Base-by-base conservation (phyloP, 92 coral and sea anemone genomes). In the Porites lobata region DNA sequence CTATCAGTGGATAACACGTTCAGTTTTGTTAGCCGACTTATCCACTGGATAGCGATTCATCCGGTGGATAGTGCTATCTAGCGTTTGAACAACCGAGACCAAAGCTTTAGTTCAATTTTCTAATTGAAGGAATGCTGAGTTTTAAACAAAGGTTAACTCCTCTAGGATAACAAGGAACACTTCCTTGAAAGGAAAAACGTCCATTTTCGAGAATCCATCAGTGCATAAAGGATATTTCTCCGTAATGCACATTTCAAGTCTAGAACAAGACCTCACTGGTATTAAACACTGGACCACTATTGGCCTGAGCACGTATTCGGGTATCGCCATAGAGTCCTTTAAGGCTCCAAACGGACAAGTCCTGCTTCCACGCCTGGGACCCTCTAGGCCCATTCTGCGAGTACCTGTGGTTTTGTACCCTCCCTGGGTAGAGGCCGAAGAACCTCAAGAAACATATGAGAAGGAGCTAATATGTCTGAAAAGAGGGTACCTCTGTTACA, bases 371-470 rank as follows among this genome's bases (percentile, higher is more conserved):
- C 71, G 4, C 13, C 17, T 43, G 32, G 61, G 15, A 6, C 20
- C 58, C 62, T 12, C 83, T 2, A 64, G 69, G 26, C 83, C 72
- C 50, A 79, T 43, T 65, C 20, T 79, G 83, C 83, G 83, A 50
- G 59, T 79, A 14, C 83, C 83, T n/a, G 83, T 79, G 73, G 51
- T 64, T 79, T 50, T 65, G 72, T 65, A 79, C 72, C 83, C 83
- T n/a, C 32, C 83, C 5, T 79, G 83, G 83, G 10, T 79, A 19
- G 83, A 79, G 12, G 52, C 83, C 1, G 83, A 79, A 6, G 32
- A 19, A 56, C 83, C 83, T 43, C 72, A 63, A 24, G 50, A 65
- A n/a, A 79, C 83, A 5, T 79, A 24, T 19, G 83, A 79, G 51
- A 50, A 65, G 20, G 50, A 64, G 29, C n/a, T 47, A 52, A 38